These are phyloP conservation scores for Scaptodrosophila lebanonensis DNA, from an alignment of 1,140 invertebrate genomes.

Conservation along the genomic window DNA sequence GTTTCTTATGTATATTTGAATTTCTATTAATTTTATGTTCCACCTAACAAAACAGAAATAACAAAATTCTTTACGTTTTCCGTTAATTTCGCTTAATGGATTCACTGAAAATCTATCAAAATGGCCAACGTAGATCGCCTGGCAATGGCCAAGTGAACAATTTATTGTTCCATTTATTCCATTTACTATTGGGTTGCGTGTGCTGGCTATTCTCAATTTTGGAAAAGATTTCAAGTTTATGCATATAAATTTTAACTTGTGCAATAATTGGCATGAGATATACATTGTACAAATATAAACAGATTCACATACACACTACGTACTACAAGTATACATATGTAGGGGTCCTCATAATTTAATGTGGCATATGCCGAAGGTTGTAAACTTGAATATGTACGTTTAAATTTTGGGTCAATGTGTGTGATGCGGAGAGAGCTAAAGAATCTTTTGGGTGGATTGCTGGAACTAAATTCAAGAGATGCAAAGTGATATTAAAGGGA, in stretches of 20 bases:
- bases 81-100: constrained; percentile 29
- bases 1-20: constrained; percentile 31
- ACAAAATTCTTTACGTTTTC: constrained; percentile 16
- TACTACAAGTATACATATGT: not conserved
- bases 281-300: constrained; percentile 36
- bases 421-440: not conserved
- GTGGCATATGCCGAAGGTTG: constrained; percentile 48
- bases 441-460: too few relatives aligned
- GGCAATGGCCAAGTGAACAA: constrained; percentile 52
- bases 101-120: constrained; percentile 28
- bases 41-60: not conserved
- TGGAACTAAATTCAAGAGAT: too few relatives aligned
- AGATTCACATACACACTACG: too few relatives aligned
- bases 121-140: constrained; percentile 15
- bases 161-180: constrained; percentile 55
- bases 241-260: constrained; percentile 39
- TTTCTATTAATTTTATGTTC: constrained; percentile 29
- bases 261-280: constrained; percentile 63
- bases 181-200: constrained; percentile 24
- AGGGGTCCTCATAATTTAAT: constrained; percentile 13
- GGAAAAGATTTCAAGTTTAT: constrained; percentile 38
- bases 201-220: constrained; percentile 5
- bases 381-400: constrained; percentile 55
- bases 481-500: too few relatives aligned
- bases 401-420: constrained; percentile 47